These are phyloP conservation scores for Camelus dromedarius DNA, from an alignment of 2,113 vertebrate species.

Conservation along the genomic window DNA sequence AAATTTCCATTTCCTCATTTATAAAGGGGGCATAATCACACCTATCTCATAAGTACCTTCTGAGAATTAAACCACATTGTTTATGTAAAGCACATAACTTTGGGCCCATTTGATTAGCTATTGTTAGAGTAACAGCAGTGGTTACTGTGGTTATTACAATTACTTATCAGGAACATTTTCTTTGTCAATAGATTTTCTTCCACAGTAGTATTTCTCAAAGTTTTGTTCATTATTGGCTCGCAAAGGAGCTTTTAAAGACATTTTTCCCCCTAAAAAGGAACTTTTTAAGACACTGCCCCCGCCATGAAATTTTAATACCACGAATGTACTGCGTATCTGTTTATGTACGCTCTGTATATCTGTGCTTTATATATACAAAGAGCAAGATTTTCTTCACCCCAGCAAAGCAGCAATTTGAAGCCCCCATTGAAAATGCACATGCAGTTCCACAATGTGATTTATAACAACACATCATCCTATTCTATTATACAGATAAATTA, in stretches of 20 bases:
- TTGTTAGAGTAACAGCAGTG: not conserved
- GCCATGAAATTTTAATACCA: not conserved
- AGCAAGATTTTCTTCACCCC: not conserved
- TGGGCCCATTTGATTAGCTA: not conserved
- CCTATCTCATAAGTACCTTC: not conserved
- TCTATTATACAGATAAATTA: not conserved
- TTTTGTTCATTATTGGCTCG: not conserved
- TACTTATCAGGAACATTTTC: slow-evolving; percentile 25
- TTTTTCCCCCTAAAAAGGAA: not conserved
- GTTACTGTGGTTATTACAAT: not conserved
- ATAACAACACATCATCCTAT: not conserved
- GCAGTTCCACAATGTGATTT: not conserved
- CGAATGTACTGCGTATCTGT: not conserved
- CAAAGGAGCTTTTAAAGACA: not conserved
- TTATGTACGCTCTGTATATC: not conserved
- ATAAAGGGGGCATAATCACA: not conserved
- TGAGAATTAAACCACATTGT: slow-evolving; percentile 3
- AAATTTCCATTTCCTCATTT: not conserved
- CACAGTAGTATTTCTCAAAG: not conserved
- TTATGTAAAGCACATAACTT: not conserved
- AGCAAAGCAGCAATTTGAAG: not conserved
- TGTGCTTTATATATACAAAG: not conserved
- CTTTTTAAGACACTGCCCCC: too few relatives aligned
- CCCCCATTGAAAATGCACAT: not conserved
- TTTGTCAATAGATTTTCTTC: not conserved